Evolutionary conservation across 2,888 invertebrate species (phyloP).

Genomic region (Malthinus seriepunctatus): DNA sequence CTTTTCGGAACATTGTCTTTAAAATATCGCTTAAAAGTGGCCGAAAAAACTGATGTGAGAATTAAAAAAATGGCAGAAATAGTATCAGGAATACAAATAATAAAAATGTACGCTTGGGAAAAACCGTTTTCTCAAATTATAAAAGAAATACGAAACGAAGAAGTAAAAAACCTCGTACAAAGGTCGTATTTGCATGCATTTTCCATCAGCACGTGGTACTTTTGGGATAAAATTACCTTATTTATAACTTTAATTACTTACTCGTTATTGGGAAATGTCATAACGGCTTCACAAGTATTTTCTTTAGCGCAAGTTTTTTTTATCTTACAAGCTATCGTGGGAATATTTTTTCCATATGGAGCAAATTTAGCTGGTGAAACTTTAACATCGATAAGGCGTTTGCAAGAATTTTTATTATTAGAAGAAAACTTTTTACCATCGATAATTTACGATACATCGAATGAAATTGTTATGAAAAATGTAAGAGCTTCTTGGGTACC

Average conservation of each 20-base stretch:
- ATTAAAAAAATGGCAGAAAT: conserved; percentile 72
- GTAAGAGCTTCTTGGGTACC: conserved; percentile 44
- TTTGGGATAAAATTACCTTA: conserved; percentile 78
- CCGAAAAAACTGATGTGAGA: conserved; percentile 61
- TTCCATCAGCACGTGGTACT: conserved; percentile 74
- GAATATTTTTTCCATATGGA: conserved; percentile 63
- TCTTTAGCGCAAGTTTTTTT: conserved; percentile 57
- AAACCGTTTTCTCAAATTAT: conserved; percentile 60
- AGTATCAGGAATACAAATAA: conserved; percentile 68
- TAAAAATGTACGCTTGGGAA: conserved; percentile 78
- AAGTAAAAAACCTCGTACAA: conserved; percentile 36
- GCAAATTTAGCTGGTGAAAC: conserved; percentile 64
- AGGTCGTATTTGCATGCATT: conserved; percentile 66
- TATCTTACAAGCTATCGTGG: conserved; percentile 58
- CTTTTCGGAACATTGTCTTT: conserved; percentile 34
- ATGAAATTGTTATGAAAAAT: conserved; percentile 36
- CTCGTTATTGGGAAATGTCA: conserved; percentile 66
- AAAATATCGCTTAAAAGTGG: conserved; percentile 49
- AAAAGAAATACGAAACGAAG: conserved; percentile 26
- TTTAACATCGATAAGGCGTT: conserved; percentile 57
- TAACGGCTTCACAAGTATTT: conserved; percentile 56
- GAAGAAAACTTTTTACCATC: conserved; percentile 58
- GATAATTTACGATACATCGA: conserved; percentile 14
- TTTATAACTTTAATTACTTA: conserved; percentile 77
- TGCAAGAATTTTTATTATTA: conserved; percentile 60